Conservation (phyloP, 2,113 vertebrate species). For the Pedionomus torquatus region DNA sequence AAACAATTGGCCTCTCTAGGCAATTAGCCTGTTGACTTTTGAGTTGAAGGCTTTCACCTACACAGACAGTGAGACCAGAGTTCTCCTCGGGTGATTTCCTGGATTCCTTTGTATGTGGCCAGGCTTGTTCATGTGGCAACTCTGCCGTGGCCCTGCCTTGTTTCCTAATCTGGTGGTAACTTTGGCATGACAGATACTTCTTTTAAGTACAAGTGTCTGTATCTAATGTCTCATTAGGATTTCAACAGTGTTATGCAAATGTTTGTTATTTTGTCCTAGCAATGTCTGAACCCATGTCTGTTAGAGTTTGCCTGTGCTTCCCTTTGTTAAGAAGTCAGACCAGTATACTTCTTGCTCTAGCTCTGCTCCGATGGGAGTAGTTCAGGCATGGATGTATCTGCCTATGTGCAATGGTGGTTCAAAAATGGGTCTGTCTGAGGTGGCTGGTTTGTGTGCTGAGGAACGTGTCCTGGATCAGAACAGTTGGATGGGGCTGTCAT, state of each 20-base stretch:
- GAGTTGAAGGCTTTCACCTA: not conserved
- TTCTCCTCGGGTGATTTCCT: not conserved
- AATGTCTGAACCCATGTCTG: not conserved
- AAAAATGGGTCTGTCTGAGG: not conserved
- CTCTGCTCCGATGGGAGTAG: not conserved
- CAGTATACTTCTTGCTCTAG: not conserved
- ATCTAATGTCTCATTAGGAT: not conserved
- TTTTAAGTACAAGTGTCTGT: not conserved
- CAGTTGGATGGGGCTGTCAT: not conserved
- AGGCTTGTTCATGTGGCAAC: not conserved
- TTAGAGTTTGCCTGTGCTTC: not conserved
- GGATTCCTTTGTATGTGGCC: not conserved
- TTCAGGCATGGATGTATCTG: not conserved
- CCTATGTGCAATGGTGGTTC: not conserved
- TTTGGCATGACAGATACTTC: not conserved
- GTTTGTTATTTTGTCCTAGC: not conserved
- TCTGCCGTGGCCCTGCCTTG: not conserved
- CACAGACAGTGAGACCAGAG: not conserved
- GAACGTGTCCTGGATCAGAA: not conserved
- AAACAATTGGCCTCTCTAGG: not conserved
- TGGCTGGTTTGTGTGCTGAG: not conserved
- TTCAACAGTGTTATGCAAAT: not conserved
- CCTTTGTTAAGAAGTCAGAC: not conserved
- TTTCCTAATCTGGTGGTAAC: constrained; percentile 11
- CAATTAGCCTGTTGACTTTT: not conserved